Evolutionary conservation across 1,140 invertebrate species (phyloP).

Genomic region (Aleiodes sp.): DNA sequence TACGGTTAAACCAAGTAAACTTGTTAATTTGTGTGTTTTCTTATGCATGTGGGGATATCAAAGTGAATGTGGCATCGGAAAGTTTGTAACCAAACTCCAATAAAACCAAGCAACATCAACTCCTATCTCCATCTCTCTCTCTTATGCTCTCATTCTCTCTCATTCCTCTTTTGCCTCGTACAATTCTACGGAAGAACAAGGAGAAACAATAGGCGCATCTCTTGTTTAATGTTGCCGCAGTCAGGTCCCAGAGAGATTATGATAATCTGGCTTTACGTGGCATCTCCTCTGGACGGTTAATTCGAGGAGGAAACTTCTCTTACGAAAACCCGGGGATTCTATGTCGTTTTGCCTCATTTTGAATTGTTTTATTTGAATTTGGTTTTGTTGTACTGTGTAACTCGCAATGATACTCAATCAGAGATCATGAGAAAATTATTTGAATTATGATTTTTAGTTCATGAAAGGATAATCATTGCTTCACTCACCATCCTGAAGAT

Average conservation of each 20-base stretch:
- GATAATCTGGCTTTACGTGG: conserved; percentile 66
- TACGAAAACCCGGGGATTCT: conserved; percentile 17
- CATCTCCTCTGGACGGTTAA: conserved; percentile 60
- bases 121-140: neutral
- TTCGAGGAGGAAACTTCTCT: conserved; percentile 63
- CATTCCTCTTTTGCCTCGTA: neutral
- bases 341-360: conserved; percentile 20
- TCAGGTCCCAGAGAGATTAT: conserved; percentile 65
- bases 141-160: neutral
- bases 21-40: conserved; percentile 30
- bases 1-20: conserved; percentile 8
- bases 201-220: conserved; percentile 58
- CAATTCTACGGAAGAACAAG: conserved; percentile 33
- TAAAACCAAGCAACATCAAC: conserved; percentile 30
- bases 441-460: too few species aligned
- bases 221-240: conserved; percentile 63
- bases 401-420: too few species aligned
- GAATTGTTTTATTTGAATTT: neutral
- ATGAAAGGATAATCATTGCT: too few species aligned
- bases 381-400: neutral
- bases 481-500: too few species aligned
- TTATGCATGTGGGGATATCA: conserved; percentile 13
- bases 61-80: conserved; percentile 39
- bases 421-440: too few species aligned
- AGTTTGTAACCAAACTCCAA: conserved; percentile 41